Evolutionary conservation across 2,113 vertebrate species (phyloP).

Genomic region (Lamprologus ornatipinnis): DNA sequence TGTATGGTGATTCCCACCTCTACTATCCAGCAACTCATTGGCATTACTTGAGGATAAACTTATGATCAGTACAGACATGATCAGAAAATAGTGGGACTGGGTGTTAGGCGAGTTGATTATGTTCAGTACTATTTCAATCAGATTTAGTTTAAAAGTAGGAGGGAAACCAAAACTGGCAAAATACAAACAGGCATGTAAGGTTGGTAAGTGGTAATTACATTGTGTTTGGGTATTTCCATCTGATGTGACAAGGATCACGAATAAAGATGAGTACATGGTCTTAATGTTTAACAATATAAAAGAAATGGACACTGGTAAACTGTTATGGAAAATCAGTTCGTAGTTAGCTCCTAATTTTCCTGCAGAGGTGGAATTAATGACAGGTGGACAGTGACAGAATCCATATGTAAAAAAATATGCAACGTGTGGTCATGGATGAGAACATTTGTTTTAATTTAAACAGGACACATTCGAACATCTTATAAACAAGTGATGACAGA

Average conservation of each 20-base stretch:
- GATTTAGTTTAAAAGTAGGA: neutral
- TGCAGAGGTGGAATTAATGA: neutral
- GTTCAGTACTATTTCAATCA: neutral
- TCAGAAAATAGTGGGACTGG: neutral
- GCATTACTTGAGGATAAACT: neutral
- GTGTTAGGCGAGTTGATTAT: neutral
- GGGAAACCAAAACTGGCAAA: neutral
- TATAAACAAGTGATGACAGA: neutral
- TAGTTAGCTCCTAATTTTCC: neutral
- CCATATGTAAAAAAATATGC: neutral
- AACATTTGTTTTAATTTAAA: neutral
- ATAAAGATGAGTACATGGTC: neutral
- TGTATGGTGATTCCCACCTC: no score
- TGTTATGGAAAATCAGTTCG: neutral
- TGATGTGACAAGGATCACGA: neutral
- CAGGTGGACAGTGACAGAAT: neutral
- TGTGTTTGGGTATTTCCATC: neutral
- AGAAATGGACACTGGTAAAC: neutral
- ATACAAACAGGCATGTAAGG: neutral
- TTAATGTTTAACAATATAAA: neutral
- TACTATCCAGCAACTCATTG: neutral
- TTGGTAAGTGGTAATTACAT: fast-evolving
- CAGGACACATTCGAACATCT: neutral
- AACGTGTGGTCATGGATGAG: neutral
- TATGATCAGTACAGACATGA: neutral